Evolutionary conservation across 23 tunicate genomes (phyloP).

Genomic region (Oikopleura vanhoeffeni): DNA sequence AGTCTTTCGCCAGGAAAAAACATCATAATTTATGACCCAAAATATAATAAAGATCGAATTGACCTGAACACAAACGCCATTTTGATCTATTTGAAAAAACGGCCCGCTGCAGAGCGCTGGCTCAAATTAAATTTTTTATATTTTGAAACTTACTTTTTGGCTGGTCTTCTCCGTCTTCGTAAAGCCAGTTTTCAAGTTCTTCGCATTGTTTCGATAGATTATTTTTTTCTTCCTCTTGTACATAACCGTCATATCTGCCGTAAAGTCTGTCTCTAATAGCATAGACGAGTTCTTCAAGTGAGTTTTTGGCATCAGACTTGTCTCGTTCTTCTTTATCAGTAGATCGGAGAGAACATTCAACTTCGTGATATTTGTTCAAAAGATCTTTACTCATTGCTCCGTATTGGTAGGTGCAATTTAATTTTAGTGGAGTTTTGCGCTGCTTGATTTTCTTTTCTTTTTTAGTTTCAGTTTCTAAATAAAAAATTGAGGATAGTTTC

Average conservation of each 20-base stretch:
- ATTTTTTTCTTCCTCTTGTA: conserved; percentile 33
- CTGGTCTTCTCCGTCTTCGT: neutral
- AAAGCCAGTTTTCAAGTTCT: neutral
- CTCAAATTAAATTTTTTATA: no score
- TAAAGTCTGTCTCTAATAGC: conserved; percentile 48
- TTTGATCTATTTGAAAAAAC: no score
- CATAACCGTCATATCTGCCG: conserved; percentile 28
- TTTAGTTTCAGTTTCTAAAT: neutral
- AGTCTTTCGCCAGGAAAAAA: no score
- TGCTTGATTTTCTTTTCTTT: neutral
- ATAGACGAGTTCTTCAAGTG: conserved; percentile 77
- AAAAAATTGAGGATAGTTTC: neutral
- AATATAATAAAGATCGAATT: no score
- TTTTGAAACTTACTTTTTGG: neutral
- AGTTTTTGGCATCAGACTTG: conserved; percentile 44
- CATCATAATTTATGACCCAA: no score
- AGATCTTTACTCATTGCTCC: neutral
- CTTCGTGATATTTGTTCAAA: neutral
- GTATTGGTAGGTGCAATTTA: neutral
- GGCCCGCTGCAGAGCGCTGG: no score
- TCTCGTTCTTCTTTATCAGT: conserved; percentile 67
- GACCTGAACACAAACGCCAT: no score
- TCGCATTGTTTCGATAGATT: neutral
- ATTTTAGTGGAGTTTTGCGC: neutral
- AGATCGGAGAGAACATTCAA: neutral